A percentile compares a stretch with the other conserved stretches of the same genome.
Conservation (phyloP, 2,797 vertebrate species). For the Eupleurogrammus muticus region DNA sequence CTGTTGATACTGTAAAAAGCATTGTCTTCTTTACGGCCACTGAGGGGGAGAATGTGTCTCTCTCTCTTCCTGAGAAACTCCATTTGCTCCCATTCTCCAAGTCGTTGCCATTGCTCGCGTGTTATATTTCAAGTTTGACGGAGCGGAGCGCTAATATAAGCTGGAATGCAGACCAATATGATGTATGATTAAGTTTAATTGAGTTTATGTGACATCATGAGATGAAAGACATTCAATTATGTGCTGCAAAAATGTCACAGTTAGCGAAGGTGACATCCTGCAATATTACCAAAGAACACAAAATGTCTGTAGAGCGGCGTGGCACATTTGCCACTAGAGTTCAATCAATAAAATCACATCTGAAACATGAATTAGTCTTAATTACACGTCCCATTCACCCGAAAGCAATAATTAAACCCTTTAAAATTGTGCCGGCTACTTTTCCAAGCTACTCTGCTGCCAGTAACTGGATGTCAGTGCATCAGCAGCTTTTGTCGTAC, state of each 20-base stretch:
- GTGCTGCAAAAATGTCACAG: background rate
- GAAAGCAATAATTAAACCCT: background rate
- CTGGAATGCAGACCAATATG: background rate
- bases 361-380: background rate
- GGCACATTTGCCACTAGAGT: too few species aligned
- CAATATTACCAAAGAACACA: background rate
- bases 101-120: conserved; percentile 24
- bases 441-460: too few species aligned
- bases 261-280: background rate
- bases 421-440: background rate
- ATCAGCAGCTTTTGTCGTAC: too few species aligned
- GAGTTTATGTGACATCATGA: background rate
- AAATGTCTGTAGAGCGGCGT: background rate
- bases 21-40: conserved; percentile 73
- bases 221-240: background rate
- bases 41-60: conserved; percentile 43
- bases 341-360: background rate
- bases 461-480: background rate
- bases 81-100: conserved; percentile 53
- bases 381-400: background rate
- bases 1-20: conserved; percentile 82
- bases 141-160: background rate
- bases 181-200: background rate
- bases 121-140: background rate
- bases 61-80: conserved; percentile 45